Conservation (phyloP, 2,888 invertebrate species). For the Troides aeacus region DNA sequence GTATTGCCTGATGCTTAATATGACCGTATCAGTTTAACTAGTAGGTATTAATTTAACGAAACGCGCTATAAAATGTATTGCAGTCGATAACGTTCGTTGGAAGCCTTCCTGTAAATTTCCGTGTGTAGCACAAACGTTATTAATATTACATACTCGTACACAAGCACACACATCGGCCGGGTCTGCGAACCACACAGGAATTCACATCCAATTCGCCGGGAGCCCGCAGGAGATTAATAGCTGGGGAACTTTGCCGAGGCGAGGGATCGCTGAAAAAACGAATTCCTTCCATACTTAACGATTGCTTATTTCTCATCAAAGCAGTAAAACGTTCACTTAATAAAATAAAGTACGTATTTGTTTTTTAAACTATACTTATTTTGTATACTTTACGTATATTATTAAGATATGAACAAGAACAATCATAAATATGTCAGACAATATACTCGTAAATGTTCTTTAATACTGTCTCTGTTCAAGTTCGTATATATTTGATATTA, state of each 20-base stretch:
- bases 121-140: background rate
- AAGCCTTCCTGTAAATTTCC: slow-evolving; percentile 1
- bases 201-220: slow-evolving; percentile 20
- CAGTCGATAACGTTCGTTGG: background rate
- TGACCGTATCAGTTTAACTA: background rate
- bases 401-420: too few species aligned
- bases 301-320: background rate
- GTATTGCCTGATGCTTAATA: background rate
- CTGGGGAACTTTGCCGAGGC: slow-evolving; percentile 7
- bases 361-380: too few species aligned
- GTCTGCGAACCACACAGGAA: slow-evolving; percentile 10
- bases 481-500: too few species aligned
- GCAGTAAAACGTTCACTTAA: background rate
- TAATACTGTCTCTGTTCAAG: too few species aligned
- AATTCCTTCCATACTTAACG: slow-evolving; percentile 20
- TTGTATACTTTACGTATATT: too few species aligned
- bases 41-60: background rate
- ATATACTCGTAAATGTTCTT: too few species aligned
- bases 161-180: background rate
- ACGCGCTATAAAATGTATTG: background rate
- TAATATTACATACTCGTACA: slow-evolving; percentile 3
- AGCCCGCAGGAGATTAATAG: slow-evolving; percentile 15
- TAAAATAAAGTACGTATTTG: background rate
- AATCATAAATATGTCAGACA: too few species aligned
- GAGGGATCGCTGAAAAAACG: slow-evolving; percentile 25